These are phyloP conservation scores for Parnassius orleans DNA, from an alignment of 2,888 invertebrate genomes.

Conservation along the genomic window DNA sequence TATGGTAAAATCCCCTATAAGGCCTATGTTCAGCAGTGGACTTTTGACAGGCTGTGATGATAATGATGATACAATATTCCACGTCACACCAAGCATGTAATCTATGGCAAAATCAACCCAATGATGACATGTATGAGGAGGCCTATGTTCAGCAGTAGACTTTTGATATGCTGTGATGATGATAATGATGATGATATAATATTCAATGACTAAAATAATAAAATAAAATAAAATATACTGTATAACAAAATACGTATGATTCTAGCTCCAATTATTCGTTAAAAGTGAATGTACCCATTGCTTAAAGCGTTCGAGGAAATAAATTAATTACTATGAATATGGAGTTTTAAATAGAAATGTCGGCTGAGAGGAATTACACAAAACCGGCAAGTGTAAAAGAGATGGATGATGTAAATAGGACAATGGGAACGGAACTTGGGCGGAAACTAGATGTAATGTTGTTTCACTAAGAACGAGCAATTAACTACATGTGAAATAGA, in stretches of 20 bases:
- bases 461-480: constrained; percentile 44
- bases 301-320: constrained; percentile 29
- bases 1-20: no score
- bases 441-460: constrained; percentile 47
- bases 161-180: no score
- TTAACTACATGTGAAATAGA: constrained; percentile 28
- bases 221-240: no score
- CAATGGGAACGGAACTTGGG: constrained; percentile 42
- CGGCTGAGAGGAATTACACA: constrained; percentile 27
- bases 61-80: no score
- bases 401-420: constrained; percentile 31
- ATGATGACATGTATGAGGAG: no score
- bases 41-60: no score
- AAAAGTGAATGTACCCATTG: constrained; percentile 9
- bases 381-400: constrained; percentile 26
- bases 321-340: constrained; percentile 39
- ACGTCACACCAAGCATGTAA: no score
- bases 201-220: no score
- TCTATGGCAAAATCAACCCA: no score
- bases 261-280: constrained; percentile 15
- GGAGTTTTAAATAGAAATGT: constrained; percentile 37
- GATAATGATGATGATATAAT: no score
- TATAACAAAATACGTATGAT: background rate
- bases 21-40: no score
- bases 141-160: no score